Base-by-base conservation (phyloP, 2,113 vertebrate genomes). In the Micronycteris hirsuta region DNA sequence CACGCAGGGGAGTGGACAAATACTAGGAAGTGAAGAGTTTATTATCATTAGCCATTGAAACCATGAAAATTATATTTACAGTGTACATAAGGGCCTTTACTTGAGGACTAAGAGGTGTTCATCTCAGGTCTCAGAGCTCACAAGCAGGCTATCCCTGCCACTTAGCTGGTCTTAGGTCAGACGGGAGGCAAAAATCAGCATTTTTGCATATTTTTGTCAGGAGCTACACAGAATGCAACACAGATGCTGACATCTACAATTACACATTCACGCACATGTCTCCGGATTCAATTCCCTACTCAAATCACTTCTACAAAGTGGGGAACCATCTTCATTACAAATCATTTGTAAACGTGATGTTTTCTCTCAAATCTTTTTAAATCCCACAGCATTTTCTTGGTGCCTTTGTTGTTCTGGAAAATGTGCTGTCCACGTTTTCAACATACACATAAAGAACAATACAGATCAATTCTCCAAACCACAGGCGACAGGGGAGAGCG, bases 241-340 rank as follows among this genome's bases (percentile, higher is more conserved):
- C 45, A n/a, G n/a, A n/a, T n/a, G n/a, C n/a, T n/a, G n/a, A n/a
- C n/a, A 65, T 45, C 47, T 89, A 81, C 82, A 97, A 93, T 45
- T 5, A 61, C 1, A 67, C 47, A 28, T 78, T 70, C 88, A 67
- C 0, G 52, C 19, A 74, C 20, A 49, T 13, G n/a, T 41, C 52
- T 58, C 36, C n/a, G 65, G 86, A 74, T 61, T 96, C 76, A 77
- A n/a, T 33, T 86, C 41, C 52, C 52, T 82, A 45, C 47, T 78
- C 89, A 71, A 86, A 33, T 89, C 89, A 71, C n/a, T 67, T 91
- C 63, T 49, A 71, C 94, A 45, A 58, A 68, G 47, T 11, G 5
- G 41, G n/a, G 28, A 38, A 54, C 10, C 36, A 3, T 33, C 78
- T 54, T 56, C 65, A 65, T 52, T 33, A 65, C 7, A 56, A 90